These are phyloP conservation scores for Mylabris sibirica DNA, from an alignment of 2,888 invertebrate genomes.

Conservation along the genomic window DNA sequence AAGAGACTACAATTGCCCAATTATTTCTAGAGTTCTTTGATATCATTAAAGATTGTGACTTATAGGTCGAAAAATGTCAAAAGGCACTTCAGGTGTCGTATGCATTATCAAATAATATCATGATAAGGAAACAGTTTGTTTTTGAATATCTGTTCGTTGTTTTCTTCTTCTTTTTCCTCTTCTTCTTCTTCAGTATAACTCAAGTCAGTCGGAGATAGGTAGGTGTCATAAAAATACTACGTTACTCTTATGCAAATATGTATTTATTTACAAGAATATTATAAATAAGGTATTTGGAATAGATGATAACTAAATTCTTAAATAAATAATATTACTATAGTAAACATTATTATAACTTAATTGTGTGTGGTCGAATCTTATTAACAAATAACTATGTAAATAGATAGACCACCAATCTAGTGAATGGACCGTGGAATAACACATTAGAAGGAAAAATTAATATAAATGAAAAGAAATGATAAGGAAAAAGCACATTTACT, in stretches of 20 bases:
- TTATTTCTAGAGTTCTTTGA: too few species aligned
- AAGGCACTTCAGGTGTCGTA: too few species aligned
- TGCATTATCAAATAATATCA: too few species aligned
- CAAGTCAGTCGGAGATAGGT: too few species aligned
- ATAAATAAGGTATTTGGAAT: neutral
- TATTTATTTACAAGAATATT: neutral
- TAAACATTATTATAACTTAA: neutral
- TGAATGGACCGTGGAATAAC: neutral
- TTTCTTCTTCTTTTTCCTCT: too few species aligned
- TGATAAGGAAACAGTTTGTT: too few species aligned
- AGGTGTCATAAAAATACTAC: neutral
- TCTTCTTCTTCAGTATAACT: too few species aligned
- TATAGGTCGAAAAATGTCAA: too few species aligned
- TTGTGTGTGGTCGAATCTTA: conserved; percentile 12
- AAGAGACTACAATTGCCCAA: too few species aligned
- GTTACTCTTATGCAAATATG: conserved; percentile 5
- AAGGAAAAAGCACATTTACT: neutral
- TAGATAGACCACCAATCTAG: conserved; percentile 5
- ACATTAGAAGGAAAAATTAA: neutral
- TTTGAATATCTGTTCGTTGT: too few species aligned
- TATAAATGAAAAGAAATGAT: neutral
- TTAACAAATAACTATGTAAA: neutral
- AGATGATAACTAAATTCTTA: conserved; percentile 6
- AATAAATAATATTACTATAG: conserved; percentile 2
- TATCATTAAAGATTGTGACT: too few species aligned